Conservation (phyloP, 2,113 vertebrate species). For the Genyomyrus donnyi region DNA sequence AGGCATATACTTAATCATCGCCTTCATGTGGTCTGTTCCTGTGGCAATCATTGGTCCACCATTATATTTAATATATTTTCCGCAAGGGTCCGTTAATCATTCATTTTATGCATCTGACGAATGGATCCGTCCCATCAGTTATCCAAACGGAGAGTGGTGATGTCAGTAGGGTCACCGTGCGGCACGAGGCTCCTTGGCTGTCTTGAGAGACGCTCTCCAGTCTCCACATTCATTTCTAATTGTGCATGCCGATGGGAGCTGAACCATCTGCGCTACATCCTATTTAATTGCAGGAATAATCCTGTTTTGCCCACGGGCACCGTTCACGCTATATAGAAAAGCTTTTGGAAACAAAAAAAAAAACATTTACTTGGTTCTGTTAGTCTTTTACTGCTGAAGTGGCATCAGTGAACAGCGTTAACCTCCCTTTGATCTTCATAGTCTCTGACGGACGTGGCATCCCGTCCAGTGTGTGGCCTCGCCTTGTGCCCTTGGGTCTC, state of each 20-base stretch:
- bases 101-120: not conserved
- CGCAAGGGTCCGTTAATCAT: not conserved
- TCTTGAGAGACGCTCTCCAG: not conserved
- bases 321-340: not conserved
- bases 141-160: not conserved
- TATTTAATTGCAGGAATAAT: not conserved
- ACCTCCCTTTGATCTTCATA: not conserved
- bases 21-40: not conserved
- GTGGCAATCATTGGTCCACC: not conserved
- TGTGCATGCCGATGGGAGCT: not conserved
- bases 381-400: not conserved
- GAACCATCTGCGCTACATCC: not conserved
- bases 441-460: not conserved
- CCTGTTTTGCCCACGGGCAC: not conserved
- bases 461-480: not conserved
- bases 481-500: not conserved
- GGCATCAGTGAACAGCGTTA: not conserved
- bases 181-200: not conserved
- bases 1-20: not conserved
- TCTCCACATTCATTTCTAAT: not conserved
- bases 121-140: not conserved
- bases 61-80: not conserved
- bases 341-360: not conserved
- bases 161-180: not conserved
- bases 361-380: not conserved